Evolutionary conservation across 1,140 invertebrate species (phyloP), one percentile per base, ranked within the genome.

Genomic region (Solen grandis): DNA sequence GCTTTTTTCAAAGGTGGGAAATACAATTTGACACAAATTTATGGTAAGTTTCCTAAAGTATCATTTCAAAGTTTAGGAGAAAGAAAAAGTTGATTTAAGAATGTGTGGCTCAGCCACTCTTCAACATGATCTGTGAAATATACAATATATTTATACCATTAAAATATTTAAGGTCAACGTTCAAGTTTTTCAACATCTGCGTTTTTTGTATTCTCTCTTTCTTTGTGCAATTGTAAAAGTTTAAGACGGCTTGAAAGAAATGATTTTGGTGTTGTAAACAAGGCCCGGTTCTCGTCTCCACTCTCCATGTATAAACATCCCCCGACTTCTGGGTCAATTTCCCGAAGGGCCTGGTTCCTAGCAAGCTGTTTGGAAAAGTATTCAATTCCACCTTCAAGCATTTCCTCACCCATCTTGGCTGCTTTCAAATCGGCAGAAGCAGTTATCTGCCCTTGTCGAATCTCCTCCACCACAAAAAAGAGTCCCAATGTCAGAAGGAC

Each of bases 361-460:
- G n/a, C 19, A 52, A 57, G 19, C 13, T 19, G 33, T 52, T 72
- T 72, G 16, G 55, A 10, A 35, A 54, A 57, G 59, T 31, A 72
- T 52, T 72, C 69, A 29, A 54, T 57, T 31, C 69, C 69, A 33
- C 69, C 69, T 22, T 5, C 5, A 8, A 52, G 22, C 33, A 33
- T 57, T n/a, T 72, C 50, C 25, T 33, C 50, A 13, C 31, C 52
- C 19, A 72, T 29, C 14, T 35, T 35, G 10, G 50, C 50, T n/a
- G 50, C 29, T 33, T 55, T 25, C 1, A 10, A 22, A 52, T 72
- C 69, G 19, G 19, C 59, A 19, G 27, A 16, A 2, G 16, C 27
- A 22, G 33, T 60, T 60, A 25, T 2, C 3, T 29, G 33, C 59
- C 33, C 1, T 60, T 60, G 25, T 16, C 33, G 33, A 1, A 22